Base-by-base conservation (phyloP, 2,888 invertebrate genomes). In the Aphodius granarius region DNA sequence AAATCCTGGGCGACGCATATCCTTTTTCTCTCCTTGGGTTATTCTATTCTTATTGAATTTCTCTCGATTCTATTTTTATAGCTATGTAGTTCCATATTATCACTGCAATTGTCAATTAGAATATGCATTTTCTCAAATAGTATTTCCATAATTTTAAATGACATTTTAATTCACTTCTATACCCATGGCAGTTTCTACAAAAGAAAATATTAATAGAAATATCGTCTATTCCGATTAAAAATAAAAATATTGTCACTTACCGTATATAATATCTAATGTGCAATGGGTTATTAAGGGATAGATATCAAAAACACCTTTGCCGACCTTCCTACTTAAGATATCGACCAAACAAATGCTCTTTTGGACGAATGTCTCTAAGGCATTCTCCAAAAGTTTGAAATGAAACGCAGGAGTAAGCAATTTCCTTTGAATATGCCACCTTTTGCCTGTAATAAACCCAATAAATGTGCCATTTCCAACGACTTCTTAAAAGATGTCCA, bases 181-280 rank as follows among this genome's bases (percentile, higher is more conserved):
- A 6, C 91, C 91, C 91, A 91, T 91, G 0, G 91, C 90, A 62
- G 90, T 89, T 80, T 91, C 90, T 88, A 85, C 78, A 83, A 88
- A 85, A 65, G 22, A 71, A 66, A 9, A n/a, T 43, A n/a, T n/a
- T n/a, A n/a, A n/a, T n/a, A n/a, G n/a, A n/a, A n/a, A n/a, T n/a
- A n/a, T n/a, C n/a, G 43, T 9, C 43, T 9, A 13, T 43, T 43
- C 13, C 13, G 1, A 43, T 2, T 6, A 3, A 9, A 13, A 1
- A 4, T 15, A 17, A 72, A 63, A 65, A 21, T 0, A n/a, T 20
- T 70, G 23, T 20, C 6, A 43, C 43, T 83, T 83, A 90, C 90
- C 90, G 81, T 90, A 89, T 66, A 91, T 90, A 62, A 90, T 88
- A 81, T 91, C 91, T 81, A 91, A 83, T 3, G 88, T 90, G 86